Evolutionary conservation across 2,113 vertebrate species (phyloP), one percentile per base, ranked within the genome.

Genomic region (Pachyramphus minor): DNA sequence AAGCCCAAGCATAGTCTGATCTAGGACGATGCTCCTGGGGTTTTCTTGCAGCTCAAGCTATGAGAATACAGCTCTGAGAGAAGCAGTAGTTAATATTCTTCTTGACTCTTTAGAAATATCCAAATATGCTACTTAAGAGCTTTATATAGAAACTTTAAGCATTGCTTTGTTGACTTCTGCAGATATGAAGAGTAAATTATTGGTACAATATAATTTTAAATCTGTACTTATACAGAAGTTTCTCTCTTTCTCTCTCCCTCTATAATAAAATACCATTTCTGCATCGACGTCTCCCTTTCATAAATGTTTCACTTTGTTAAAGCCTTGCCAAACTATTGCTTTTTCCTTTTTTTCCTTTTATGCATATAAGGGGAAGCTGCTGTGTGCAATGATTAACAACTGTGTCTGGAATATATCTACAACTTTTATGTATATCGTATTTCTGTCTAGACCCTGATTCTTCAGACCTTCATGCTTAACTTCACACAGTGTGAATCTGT

Each of bases 381-480:
- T 64, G 58, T 35, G 49, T 92, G 45, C 64, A 79, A 75, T 6
- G 24, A 94, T 92, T 86, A 90, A 53, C 67, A 93, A 77, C 94
- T 52, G 73, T 63, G 50, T 69, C 82, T 59, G 84, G 47, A 91
- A 77, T 62, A 37, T 63, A 89, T 55, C 80, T 85, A 67, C 18
- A 68, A 76, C 75, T 92, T 92, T 92, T 86, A 66, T 58, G 76
- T 25, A 12, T 44, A 62, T 59, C 24, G 0, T 35, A 63, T 83
- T 76, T 93, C 75, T 92, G 76, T 67, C 79, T 86, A 76, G 47
- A 82, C 72, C 55, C 75, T 86, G 55, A 41, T 84, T 85, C 85
- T 94, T 75, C 75, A 96, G 92, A 93, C 75, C 88, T 80, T 88
- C 78, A 58, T 55, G 83, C 82, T 87, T 67, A 82, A 76, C 63